Conservation (phyloP, 2,113 vertebrate genomes). For the Protobothrops mucrosquamatus region DNA sequence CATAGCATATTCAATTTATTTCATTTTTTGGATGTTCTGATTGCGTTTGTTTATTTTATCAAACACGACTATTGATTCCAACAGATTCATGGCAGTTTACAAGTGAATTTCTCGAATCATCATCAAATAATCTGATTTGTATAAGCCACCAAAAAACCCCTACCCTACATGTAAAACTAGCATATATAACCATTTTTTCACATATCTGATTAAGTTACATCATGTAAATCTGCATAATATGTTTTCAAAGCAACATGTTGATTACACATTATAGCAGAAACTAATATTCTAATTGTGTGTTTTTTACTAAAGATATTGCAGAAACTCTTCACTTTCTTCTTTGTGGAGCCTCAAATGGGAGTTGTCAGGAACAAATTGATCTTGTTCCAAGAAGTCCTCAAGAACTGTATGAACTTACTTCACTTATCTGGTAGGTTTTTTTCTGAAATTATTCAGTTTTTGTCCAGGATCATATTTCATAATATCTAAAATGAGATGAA, state of each 20-base stretch:
- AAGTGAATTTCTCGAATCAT: not conserved
- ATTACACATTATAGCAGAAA: not conserved
- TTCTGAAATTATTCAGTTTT: not conserved
- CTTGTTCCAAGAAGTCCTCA: constrained; percentile 96
- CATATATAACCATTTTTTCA: not conserved
- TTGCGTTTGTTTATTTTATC: not conserved
- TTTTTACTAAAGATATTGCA: constrained; percentile 85
- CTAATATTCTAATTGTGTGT: constrained; percentile 19
- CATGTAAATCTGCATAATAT: not conserved
- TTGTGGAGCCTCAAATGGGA: constrained; percentile 95
- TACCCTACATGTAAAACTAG: not conserved
- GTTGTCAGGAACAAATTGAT: constrained; percentile 97
- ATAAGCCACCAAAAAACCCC: not conserved
- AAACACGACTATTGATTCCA: not conserved
- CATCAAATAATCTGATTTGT: not conserved
- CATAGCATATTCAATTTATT: not conserved
- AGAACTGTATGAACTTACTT: constrained; percentile 97
- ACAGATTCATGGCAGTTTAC: not conserved
- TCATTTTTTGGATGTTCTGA: not conserved
- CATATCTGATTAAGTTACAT: not conserved
- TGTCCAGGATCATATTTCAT: not conserved
- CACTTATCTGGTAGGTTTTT: constrained; percentile 90
- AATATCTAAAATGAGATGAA: not conserved
- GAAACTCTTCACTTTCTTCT: constrained; percentile 97
- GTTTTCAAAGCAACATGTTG: not conserved